These are phyloP conservation scores for Chrysoperla carnea DNA, from an alignment of 1,140 invertebrate genomes.

Conservation along the genomic window DNA sequence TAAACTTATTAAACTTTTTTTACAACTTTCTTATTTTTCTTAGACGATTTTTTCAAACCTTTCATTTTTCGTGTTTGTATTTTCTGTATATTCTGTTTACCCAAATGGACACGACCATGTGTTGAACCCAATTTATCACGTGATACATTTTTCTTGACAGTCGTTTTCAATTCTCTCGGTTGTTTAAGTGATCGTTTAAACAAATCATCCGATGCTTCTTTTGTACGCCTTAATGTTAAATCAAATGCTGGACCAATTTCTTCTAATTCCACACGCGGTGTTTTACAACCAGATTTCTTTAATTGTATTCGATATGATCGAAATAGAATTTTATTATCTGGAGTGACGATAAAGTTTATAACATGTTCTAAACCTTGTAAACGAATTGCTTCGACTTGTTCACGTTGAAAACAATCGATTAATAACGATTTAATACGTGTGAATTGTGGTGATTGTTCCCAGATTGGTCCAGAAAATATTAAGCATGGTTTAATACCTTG, in stretches of 20 bases:
- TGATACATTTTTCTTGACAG: conserved; percentile 82
- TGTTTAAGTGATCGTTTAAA: conserved; percentile 74
- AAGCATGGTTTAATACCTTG: conserved; percentile 79
- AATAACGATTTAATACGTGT: conserved; percentile 76
- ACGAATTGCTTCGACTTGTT: conserved; percentile 59
- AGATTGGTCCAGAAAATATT: conserved; percentile 83
- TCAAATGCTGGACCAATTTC: conserved; percentile 90
- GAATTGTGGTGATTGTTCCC: conserved; percentile 66
- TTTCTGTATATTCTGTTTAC: conserved; percentile 67
- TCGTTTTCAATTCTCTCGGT: conserved; percentile 64
- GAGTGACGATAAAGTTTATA: conserved; percentile 65
- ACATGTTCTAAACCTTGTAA: conserved; percentile 88
- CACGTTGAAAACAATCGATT: conserved; percentile 84
- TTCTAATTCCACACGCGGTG: conserved; percentile 77
- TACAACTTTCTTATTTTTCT: conserved; percentile 35
- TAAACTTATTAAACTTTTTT: no score
- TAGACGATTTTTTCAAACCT: conserved; percentile 59
- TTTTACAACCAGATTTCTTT: conserved; percentile 80
- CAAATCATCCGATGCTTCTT: conserved; percentile 78
- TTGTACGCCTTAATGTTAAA: conserved; percentile 65
- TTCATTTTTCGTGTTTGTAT: conserved; percentile 92
- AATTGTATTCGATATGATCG: conserved; percentile 78
- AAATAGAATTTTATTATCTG: conserved; percentile 62
- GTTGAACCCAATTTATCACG: conserved; percentile 76
- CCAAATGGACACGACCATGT: conserved; percentile 83